Conservation (phyloP, 2,888 invertebrate species). For the Teinopalpus imperialis region DNA sequence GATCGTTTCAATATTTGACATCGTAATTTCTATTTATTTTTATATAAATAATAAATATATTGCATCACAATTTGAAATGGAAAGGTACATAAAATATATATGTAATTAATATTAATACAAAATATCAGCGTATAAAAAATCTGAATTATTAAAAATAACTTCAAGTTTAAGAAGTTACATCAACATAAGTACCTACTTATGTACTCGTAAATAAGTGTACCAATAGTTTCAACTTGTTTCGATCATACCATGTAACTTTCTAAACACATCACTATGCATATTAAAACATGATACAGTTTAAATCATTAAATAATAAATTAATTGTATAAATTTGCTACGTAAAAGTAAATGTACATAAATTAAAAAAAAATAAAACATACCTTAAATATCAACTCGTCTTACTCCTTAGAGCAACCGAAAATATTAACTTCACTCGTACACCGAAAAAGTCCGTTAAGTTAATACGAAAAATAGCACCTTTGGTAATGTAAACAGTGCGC, state of each 20-base stretch:
- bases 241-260: slow-evolving; percentile 74
- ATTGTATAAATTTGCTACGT: slow-evolving; percentile 22
- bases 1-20: too few species aligned
- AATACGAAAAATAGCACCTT: slow-evolving; percentile 47
- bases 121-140: slow-evolving; percentile 5
- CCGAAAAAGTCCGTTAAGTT: slow-evolving; percentile 48
- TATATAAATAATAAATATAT: slow-evolving; percentile 4
- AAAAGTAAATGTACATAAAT: slow-evolving; percentile 30
- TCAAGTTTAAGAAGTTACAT: slow-evolving; percentile 68
- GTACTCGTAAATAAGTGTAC: slow-evolving; percentile 58
- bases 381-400: slow-evolving; percentile 60
- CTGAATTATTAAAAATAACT: slow-evolving; percentile 56
- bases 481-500: slow-evolving; percentile 43
- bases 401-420: slow-evolving; percentile 53
- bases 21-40: too few species aligned
- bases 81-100: too few species aligned
- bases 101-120: too few species aligned
- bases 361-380: slow-evolving; percentile 45
- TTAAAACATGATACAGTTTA: slow-evolving; percentile 23
- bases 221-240: slow-evolving; percentile 67
- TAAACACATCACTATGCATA: slow-evolving; percentile 38
- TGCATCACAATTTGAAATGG: background rate
- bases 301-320: slow-evolving; percentile 21
- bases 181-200: slow-evolving; percentile 64
- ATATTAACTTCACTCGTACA: slow-evolving; percentile 70